Evolutionary conservation across 2,888 invertebrate species (phyloP).

Genomic region (Macaria notata): DNA sequence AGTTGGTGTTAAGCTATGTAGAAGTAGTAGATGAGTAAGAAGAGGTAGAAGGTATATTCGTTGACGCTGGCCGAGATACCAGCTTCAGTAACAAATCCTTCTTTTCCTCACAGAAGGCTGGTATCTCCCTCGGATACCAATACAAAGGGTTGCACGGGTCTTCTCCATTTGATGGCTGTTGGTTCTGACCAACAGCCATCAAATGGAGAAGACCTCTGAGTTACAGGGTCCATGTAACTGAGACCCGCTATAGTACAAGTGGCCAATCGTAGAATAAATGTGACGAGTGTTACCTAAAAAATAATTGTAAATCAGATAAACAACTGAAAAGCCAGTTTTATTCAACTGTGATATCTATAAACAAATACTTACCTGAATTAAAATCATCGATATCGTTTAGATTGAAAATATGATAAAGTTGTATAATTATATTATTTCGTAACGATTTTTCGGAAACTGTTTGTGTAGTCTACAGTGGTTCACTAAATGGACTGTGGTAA

Average conservation of each 20-base stretch:
- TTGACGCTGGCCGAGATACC: constrained; percentile 20
- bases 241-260: constrained; percentile 50
- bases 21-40: not conserved
- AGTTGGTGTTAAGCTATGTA: not conserved
- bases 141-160: constrained; percentile 66
- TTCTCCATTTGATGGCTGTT: constrained; percentile 28
- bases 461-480: too few relatives aligned
- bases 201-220: constrained; percentile 21
- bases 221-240: constrained; percentile 47
- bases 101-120: constrained; percentile 42
- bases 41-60: constrained; percentile 8
- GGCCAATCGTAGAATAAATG: constrained; percentile 28
- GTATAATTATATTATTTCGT: too few relatives aligned
- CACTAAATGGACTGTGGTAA: too few relatives aligned
- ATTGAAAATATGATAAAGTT: too few relatives aligned
- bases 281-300: constrained; percentile 41
- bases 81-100: not conserved
- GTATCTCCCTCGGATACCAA: constrained; percentile 57
- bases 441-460: too few relatives aligned
- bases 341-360: not conserved
- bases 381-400: not conserved
- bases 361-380: constrained; percentile 1
- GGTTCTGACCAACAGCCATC: too few relatives aligned
- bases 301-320: too few relatives aligned
- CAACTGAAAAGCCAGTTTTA: not conserved